A percentile compares a stretch with the other conserved stretches of the same genome.
Evolutionary conservation across 1,140 invertebrate species (phyloP).

Genomic region (Drosophila serrata): DNA sequence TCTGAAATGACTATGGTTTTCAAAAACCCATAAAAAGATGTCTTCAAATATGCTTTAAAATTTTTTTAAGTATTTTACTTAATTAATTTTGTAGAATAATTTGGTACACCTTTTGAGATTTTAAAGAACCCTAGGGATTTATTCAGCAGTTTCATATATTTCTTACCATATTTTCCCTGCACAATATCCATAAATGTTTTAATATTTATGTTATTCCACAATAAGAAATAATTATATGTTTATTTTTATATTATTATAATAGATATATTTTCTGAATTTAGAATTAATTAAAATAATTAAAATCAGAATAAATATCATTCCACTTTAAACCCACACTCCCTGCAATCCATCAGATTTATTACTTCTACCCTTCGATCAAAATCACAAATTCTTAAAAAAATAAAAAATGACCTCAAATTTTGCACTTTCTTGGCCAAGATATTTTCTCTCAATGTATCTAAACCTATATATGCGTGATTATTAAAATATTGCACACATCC

Average conservation of each 20-base stretch:
- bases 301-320: not conserved
- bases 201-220: not conserved
- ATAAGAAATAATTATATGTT: not conserved
- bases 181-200: too few relatives aligned
- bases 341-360: too few relatives aligned
- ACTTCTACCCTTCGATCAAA: not conserved
- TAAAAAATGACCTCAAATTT: not conserved
- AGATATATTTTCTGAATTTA: not conserved
- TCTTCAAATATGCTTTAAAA: too few relatives aligned
- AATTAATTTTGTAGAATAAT: not conserved
- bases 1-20: not conserved
- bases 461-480: slow-evolving; percentile 33
- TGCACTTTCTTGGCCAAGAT: rapidly evolving
- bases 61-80: not conserved
- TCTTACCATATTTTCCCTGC: too few relatives aligned
- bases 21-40: too few relatives aligned
- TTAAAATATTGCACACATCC: slow-evolving; percentile 62
- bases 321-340: not conserved
- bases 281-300: not conserved
- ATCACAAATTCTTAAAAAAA: not conserved
- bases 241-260: not conserved
- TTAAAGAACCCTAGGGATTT: too few relatives aligned
- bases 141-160: too few relatives aligned
- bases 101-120: too few relatives aligned
- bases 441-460: not conserved